These are phyloP conservation scores for Lophochroa leadbeateri DNA, from an alignment of 2,113 vertebrate genomes.

Conservation along the genomic window DNA sequence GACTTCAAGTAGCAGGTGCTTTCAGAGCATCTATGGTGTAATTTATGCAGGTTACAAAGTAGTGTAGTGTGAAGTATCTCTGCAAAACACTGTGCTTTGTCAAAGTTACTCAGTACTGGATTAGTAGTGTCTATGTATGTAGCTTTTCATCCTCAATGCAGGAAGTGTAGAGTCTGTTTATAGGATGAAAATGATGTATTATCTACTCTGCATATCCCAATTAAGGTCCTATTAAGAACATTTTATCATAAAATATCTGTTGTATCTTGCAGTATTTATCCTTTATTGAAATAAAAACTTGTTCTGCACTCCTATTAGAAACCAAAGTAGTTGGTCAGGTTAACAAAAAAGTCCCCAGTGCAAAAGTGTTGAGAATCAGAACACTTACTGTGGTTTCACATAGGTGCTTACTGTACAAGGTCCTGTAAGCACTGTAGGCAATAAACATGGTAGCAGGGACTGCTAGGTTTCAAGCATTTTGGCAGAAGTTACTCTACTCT, in stretches of 20 bases:
- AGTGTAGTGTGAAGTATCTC: not conserved
- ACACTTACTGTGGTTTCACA: not conserved
- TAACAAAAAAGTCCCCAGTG: not conserved
- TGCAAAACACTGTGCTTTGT: not conserved
- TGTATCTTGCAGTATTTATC: not conserved
- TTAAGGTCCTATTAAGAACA: not conserved
- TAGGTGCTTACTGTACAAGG: not conserved
- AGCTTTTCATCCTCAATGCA: not conserved
- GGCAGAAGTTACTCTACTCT: not conserved
- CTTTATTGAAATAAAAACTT: not conserved
- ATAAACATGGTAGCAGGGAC: not conserved
- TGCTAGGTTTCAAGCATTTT: not conserved
- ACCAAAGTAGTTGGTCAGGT: not conserved
- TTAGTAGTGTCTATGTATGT: not conserved
- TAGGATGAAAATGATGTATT: not conserved
- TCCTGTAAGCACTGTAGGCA: not conserved
- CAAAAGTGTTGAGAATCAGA: not conserved
- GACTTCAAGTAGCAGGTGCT: not conserved
- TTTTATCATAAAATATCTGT: not conserved
- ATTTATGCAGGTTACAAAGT: not conserved
- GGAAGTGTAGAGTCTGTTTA: not conserved
- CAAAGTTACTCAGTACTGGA: not conserved
- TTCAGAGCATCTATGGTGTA: not conserved
- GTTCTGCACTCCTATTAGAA: not conserved
- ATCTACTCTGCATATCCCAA: not conserved